Evolutionary conservation across 1,140 invertebrate genomes (phyloP).

Genomic region (Zaprionus lachaisei): DNA sequence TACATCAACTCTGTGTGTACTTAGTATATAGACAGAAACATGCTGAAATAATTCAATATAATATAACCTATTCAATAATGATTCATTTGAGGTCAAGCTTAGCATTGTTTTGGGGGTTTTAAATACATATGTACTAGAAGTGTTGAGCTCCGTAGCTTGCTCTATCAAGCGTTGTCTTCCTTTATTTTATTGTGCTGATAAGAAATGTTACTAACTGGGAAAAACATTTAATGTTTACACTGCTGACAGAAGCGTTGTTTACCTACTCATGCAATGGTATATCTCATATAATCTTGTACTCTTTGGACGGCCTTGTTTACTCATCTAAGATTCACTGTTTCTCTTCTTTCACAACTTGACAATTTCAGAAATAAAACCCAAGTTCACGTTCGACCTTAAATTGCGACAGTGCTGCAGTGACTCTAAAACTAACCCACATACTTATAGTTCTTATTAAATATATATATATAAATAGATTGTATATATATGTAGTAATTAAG

Average conservation of each 20-base stretch:
- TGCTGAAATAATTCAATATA: too few relatives aligned
- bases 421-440: slow-evolving; percentile 4
- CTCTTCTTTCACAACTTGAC: slow-evolving; percentile 1
- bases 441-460: too few relatives aligned
- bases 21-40: too few relatives aligned
- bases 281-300: neutral
- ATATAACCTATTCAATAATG: neutral
- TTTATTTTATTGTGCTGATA: neutral
- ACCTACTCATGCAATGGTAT: neutral
- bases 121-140: neutral
- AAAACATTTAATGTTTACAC: neutral
- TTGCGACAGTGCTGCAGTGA: slow-evolving; percentile 3
- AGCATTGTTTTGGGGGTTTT: neutral
- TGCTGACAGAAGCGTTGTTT: neutral
- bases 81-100: neutral
- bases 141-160: neutral
- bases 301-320: neutral
- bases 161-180: neutral
- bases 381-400: slow-evolving; percentile 11
- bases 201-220: neutral
- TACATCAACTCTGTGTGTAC: neutral
- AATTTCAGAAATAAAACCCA: slow-evolving; percentile 2
- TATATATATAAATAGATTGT: neutral
- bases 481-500: neutral
- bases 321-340: neutral